Base-by-base conservation (phyloP, 1,140 invertebrate genomes). In the Drosophila willistoni region DNA sequence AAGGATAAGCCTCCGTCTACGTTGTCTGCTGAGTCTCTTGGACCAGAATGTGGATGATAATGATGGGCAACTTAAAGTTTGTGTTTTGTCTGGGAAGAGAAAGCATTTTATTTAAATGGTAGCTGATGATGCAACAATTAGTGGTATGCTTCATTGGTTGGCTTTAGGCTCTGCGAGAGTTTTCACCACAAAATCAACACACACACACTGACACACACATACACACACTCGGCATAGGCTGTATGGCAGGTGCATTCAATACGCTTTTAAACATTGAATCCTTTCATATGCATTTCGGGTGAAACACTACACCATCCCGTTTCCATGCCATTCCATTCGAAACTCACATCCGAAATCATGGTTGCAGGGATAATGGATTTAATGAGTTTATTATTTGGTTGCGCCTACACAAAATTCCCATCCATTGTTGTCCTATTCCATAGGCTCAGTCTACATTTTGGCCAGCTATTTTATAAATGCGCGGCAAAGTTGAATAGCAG, bases 321-420 rank as follows among this genome's bases (percentile, higher is more conserved):
- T n/a, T 7, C 25, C 54, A 7, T 34, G 6, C 13, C 36, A 39
- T 39, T 39, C 29, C n/a, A 36, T 22, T 80, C 70, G 19, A 47
- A 47, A 19, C 44, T 47, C 76, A 68, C 82, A 67, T 57, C 77
- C 29, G 55, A 84, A 89, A 81, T 84, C 74, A 73, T 68, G 84
- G 74, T 59, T 71, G 55, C 81, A 81, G 79, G 85, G 85, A 89
- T 89, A 89, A 84, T 89, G 81, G 84, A 89, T 89, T 79, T 89
- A 89, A 89, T 89, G 85, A 78, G 84, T 89, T 89, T 89, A 89
- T 90, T 89, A 89, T 89, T 79, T 78, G 80, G 41, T 47, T 70
- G 76, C 73, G 12, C 56, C 34, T 64, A 57, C 56, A 60, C 68
- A 66, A 57, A 44, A 12, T 66, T 68, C 68, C 55, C 42, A 36